Percentiles rank a stretch among this genome's conserved stretches.
phyloP scores from a whole-genome alignment of 1,140 invertebrate genomes.

The Metopolophium dirhodum region DNA sequence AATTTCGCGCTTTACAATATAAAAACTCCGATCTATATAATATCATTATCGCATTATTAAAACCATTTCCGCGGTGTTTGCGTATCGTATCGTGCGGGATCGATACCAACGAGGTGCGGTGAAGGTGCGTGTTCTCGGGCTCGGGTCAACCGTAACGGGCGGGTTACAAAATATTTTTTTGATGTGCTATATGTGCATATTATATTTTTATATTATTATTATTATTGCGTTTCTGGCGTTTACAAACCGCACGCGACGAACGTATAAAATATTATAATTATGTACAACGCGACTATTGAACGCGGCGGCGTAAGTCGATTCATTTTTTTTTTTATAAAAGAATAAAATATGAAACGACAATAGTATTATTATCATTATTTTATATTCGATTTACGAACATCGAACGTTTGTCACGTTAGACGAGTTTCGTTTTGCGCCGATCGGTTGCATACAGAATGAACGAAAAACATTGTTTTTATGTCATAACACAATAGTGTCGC shows the following conservation, averaged over 20 bases:
- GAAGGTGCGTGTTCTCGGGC: neutral
- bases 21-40: neutral
- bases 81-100: neutral
- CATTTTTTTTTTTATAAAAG: neutral
- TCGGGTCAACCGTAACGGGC: slow-evolving; percentile 32
- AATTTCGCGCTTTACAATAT: neutral
- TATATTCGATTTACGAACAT: neutral
- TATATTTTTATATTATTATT: neutral
- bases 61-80: neutral
- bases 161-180: slow-evolving; percentile 8
- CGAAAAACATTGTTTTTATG: neutral
- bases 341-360: neutral
- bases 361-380: neutral
- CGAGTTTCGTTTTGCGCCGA: neutral
- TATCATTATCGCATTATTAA: neutral
- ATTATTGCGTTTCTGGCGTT: neutral
- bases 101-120: neutral
- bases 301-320: neutral
- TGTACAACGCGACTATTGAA: neutral
- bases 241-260: neutral
- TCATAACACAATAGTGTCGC: neutral
- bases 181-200: neutral
- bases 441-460: neutral
- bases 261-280: neutral
- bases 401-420: slow-evolving; percentile 10